These are phyloP conservation scores for Cyprinodon diabolis DNA, from an alignment of 2,797 vertebrate species.

Conservation along the genomic window DNA sequence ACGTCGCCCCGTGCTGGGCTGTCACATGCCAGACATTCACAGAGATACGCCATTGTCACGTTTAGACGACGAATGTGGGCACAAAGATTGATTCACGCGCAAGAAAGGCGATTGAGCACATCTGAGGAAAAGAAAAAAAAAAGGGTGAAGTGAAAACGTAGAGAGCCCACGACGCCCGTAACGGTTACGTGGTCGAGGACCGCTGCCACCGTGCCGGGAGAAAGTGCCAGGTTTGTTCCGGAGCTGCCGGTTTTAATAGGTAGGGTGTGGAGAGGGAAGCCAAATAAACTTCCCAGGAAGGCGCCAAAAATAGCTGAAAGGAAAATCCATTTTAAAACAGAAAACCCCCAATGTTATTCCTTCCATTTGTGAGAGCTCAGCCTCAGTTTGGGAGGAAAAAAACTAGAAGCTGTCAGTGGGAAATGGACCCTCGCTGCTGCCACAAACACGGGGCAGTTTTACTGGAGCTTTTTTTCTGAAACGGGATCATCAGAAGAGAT, in stretches of 20 bases:
- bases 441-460: slow-evolving; percentile 14
- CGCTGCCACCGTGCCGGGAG: slow-evolving; percentile 6
- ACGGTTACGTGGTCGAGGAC: slow-evolving; percentile 35
- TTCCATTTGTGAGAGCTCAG: slow-evolving; percentile 17
- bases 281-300: slow-evolving; percentile 63
- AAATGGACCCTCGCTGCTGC: slow-evolving; percentile 30
- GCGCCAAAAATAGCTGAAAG: slow-evolving; percentile 52
- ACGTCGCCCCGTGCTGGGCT: slow-evolving; percentile 52
- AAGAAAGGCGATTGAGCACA: slow-evolving; percentile 5
- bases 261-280: slow-evolving; percentile 56
- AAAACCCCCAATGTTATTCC: slow-evolving; percentile 47
- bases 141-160: background rate
- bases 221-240: slow-evolving; percentile 26
- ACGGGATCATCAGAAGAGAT: background rate
- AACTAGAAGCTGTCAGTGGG: slow-evolving; percentile 17
- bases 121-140: background rate
- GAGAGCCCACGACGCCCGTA: slow-evolving; percentile 5
- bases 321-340: slow-evolving; percentile 54
- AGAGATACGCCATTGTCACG: slow-evolving; percentile 51
- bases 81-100: slow-evolving; percentile 32
- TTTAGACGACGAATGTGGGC: slow-evolving; percentile 27
- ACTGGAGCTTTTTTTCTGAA: slow-evolving; percentile 12
- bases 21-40: slow-evolving; percentile 65
- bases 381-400: slow-evolving; percentile 29
- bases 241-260: slow-evolving; percentile 58